phyloP scores from a whole-genome alignment of 2,797 vertebrate genomes.

The Eidolon dupreanum region DNA sequence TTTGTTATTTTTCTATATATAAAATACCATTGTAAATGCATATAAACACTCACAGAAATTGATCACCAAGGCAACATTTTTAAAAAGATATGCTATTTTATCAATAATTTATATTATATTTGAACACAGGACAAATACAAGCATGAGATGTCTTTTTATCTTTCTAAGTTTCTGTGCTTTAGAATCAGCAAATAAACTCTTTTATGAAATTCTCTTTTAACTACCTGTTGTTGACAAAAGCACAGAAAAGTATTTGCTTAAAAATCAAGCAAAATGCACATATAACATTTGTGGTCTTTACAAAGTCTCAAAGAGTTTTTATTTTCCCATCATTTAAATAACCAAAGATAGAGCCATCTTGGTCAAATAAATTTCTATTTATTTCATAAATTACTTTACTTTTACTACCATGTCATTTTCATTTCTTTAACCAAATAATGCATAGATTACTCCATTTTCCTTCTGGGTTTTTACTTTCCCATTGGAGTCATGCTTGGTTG shows the following conservation, averaged over 20 bases:
- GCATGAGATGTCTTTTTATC: neutral
- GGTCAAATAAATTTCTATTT: slow-evolving; percentile 5
- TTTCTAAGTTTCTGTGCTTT: neutral
- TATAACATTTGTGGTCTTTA: neutral
- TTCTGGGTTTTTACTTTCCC: neutral
- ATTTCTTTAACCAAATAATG: slow-evolving; percentile 15
- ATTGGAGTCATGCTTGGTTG: neutral
- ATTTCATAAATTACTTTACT: neutral
- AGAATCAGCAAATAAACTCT: neutral
- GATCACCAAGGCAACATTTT: neutral
- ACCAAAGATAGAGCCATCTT: neutral
- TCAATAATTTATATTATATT: neutral
- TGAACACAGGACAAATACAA: neutral
- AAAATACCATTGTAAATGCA: neutral
- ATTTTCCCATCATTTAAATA: slow-evolving; percentile 32
- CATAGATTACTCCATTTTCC: neutral
- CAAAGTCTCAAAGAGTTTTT: neutral
- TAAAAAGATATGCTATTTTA: neutral
- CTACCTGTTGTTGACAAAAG: slow-evolving; percentile 7
- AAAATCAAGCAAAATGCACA: slow-evolving; percentile 25
- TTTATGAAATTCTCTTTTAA: slow-evolving; percentile 25
- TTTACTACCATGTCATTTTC: neutral
- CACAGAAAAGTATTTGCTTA: slow-evolving; percentile 53
- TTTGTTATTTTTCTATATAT: neutral
- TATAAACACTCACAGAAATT: neutral